Evolutionary conservation across 2,888 invertebrate species (phyloP), one percentile per base, ranked within the genome.

Genomic region (Ochropleura plecta): DNA sequence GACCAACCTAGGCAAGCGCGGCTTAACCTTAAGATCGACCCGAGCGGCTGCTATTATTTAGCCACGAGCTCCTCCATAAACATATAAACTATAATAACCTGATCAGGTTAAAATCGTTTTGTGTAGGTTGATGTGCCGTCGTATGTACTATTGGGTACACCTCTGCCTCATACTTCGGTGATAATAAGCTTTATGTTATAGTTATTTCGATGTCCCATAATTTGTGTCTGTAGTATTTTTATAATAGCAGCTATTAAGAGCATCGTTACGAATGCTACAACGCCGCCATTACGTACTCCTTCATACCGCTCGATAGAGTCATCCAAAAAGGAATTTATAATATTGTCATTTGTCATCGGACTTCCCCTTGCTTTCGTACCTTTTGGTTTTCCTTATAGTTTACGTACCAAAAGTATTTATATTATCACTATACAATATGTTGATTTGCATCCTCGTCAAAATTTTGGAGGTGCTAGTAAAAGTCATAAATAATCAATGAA

Each of bases 331-430:
- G 71, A 67, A 79, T 85, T 70, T 70, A 76, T 74, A 73, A 59
- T 40, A 64, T 72, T 68, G 53, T 51, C 55, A 72, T 73, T 76
- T 67, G 78, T 85, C 81, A 78, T 73, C 12, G 78, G 78, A 76
- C 59, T 84, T 84, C 74, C 78, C 81, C 73, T 73, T 64, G 63
- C 76, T 86, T 84, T 86, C 59, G 53, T 51, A 57, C 69, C 20
- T 69, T 59, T 81, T 63, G 40, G 30, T 81, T 84, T 86, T 75
- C 83, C 86, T 86, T 72, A 44, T 70, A 6, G 46, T 84, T 81
- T 5, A 75, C 49, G 67, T 72, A 57, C 10, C 14, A 46, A 30
- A 64, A 5, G 51, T 59, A 18, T 49, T 20, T 18, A 40, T 51
- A 65, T 63, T 30, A 30, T 3, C 30, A 30, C 30, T 30, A 30